Evolutionary conservation across 2,888 invertebrate species (phyloP), one percentile per base, ranked within the genome.

Genomic region (Watsonalla cultraria): DNA sequence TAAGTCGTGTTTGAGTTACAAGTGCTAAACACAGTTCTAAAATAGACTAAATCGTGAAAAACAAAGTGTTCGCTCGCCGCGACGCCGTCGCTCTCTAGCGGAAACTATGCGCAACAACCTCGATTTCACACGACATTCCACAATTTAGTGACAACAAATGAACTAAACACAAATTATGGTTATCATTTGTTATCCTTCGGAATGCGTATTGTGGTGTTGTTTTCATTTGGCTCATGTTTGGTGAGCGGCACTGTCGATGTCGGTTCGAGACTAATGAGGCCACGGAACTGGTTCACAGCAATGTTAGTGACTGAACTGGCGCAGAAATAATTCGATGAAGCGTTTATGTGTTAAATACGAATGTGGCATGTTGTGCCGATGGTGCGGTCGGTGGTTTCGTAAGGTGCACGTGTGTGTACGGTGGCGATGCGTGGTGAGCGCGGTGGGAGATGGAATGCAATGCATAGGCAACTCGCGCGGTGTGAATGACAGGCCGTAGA

Each of bases 81-180:
- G 81, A 82, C 72, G 67, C 90, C 91, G 91, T 91, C 92, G 93
- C 93, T 86, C 89, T 92, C 93, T 91, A 79, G 80, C 76, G 84
- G 91, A 76, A 92, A 91, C 88, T 89, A 92, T 88, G 92, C 89
- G 83, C 85, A 84, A 80, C 82, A 70, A 74, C 75, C 79, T 88
- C 90, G 91, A 91, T 91, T 91, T 91, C 91, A 91, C 91, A 91
- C 91, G 88, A 87, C 91, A 91, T 91, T 91, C 91, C 90, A 90
- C 85, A 88, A 87, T 91, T 91, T 86, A 88, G 89, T 91, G 89
- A 90, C 91, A 90, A 91, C 90, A 91, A 90, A 88, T 90, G 89
- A 86, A 83, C 87, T 86, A 88, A 88, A 90, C 90, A 89, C 83
- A 87, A 88, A 87, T 86, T 86, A 88, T 86, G 86, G 86, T 88